A percentile compares a stretch with the other conserved stretches of the same genome.
Conservation (phyloP, 2,797 vertebrate species). For the Rhadinocentrus ornatus region DNA sequence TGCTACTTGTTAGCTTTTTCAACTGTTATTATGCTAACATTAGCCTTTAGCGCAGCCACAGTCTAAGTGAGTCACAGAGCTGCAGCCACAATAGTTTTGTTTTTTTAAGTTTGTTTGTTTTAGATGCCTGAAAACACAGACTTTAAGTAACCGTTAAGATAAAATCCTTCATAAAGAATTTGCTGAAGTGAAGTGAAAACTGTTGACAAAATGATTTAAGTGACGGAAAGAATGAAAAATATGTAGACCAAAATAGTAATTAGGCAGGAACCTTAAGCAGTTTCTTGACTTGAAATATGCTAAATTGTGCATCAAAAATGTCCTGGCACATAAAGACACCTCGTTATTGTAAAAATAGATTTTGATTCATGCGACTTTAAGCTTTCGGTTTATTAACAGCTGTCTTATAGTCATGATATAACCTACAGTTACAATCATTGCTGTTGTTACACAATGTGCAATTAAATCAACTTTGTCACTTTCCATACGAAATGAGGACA, state of each 20-base stretch:
- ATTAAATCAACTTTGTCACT: slow-evolving; percentile 14
- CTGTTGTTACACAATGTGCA: slow-evolving; percentile 30
- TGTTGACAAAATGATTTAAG: slow-evolving; percentile 1
- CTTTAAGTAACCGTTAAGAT: slow-evolving; percentile 19
- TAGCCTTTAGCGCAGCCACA: slow-evolving; percentile 3
- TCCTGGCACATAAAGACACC: neutral
- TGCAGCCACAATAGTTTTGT: neutral
- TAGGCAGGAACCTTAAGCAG: neutral
- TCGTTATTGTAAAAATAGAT: slow-evolving; percentile 6
- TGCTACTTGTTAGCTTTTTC: neutral
- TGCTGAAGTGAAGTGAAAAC: neutral
- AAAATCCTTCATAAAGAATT: slow-evolving; percentile 31
- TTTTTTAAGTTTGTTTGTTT: too few relatives aligned
- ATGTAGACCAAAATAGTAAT: slow-evolving; percentile 16
- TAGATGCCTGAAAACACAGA: neutral
- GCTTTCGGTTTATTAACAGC: slow-evolving; percentile 9
- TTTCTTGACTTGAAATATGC: neutral
- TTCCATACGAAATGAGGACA: slow-evolving; percentile 48
- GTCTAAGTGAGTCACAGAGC: too few relatives aligned
- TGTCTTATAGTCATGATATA: neutral
- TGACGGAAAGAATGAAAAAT: slow-evolving; percentile 29
- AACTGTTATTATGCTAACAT: neutral
- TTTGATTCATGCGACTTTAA: slow-evolving; percentile 5
- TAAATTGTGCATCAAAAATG: neutral
- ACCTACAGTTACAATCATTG: neutral